Conservation (phyloP, 2,797 vertebrate species). For the Enteromius radiatus region DNA sequence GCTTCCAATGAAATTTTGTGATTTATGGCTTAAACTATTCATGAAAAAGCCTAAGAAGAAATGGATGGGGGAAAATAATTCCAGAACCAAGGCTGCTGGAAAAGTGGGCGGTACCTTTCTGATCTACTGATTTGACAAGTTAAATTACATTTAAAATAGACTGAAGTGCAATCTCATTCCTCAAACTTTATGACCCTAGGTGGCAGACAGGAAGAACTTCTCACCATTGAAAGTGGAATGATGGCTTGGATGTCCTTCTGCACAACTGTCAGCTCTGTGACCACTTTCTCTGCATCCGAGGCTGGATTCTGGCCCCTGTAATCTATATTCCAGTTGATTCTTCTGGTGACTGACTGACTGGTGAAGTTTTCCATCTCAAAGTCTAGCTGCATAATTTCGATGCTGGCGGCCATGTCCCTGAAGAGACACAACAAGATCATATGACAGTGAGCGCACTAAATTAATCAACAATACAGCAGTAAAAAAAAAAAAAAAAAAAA, state of each 20-base stretch:
- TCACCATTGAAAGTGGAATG: constrained; percentile 96
- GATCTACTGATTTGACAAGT: constrained; percentile 16
- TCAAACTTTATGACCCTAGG: constrained; percentile 11
- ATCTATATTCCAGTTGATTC: constrained; percentile 99
- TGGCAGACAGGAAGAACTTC: neutral
- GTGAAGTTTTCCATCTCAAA: constrained; percentile 99
- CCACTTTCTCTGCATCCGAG: constrained; percentile 91
- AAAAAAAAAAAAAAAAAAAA: constrained; percentile 37
- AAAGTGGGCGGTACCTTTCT: neutral
- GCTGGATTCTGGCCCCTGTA: constrained; percentile 88
- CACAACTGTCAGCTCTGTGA: constrained; percentile 95
- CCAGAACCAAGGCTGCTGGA: neutral
- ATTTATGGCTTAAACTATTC: neutral
- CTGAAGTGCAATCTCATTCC: neutral
- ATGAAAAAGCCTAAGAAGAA: neutral
- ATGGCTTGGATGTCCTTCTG: constrained; percentile 96
- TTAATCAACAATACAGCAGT: constrained; percentile 28
- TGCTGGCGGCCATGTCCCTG: constrained; percentile 82
- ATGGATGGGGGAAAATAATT: neutral
- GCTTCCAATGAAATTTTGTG: neutral
- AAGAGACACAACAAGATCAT: constrained; percentile 4
- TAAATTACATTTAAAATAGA: constrained; percentile 12
- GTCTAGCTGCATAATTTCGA: constrained; percentile 95
- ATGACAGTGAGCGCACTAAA: neutral
- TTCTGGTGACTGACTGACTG: constrained; percentile 94